Percentiles rank a stretch among this genome's conserved stretches.
phyloP scores from a whole-genome alignment of 2,888 invertebrate genomes.

The Drosophila incognita region DNA sequence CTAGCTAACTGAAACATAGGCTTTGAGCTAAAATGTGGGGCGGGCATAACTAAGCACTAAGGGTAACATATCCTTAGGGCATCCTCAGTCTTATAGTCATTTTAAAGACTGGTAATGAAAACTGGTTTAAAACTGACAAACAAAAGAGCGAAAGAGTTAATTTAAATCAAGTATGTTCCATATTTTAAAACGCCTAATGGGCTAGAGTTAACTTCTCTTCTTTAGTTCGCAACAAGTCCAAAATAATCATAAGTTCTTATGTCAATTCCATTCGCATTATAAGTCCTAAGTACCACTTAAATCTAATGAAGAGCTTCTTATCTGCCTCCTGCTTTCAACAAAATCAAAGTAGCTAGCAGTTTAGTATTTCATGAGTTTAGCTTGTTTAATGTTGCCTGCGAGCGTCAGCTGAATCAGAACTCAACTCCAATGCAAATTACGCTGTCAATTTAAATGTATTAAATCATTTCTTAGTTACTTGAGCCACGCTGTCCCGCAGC shows the following conservation, averaged over 20 bases:
- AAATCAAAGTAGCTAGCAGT: conserved; percentile 2
- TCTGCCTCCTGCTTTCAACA: not conserved
- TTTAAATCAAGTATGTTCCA: not conserved
- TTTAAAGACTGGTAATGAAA: not conserved
- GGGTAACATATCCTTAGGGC: not conserved
- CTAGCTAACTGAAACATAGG: conserved; percentile 12
- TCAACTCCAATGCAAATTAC: conserved; percentile 32
- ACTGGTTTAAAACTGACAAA: not conserved
- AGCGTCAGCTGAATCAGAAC: not conserved
- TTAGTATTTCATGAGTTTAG: conserved; percentile 11
- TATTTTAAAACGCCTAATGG: not conserved
- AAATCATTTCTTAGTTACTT: conserved; percentile 55
- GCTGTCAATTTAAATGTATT: conserved; percentile 56
- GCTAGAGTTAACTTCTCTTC: not conserved
- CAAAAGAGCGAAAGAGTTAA: no score
- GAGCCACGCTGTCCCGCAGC: conserved; percentile 23
- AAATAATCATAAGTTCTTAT: not conserved
- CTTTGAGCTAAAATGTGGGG: not conserved
- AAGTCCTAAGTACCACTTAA: not conserved
- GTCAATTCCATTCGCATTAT: conserved; percentile 5
- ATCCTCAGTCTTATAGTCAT: not conserved
- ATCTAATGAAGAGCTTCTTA: conserved; percentile 2
- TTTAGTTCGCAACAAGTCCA: not conserved
- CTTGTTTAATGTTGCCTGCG: conserved; percentile 36
- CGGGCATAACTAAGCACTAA: conserved; percentile 10